Evolutionary conservation across 1,140 invertebrate genomes (phyloP).

Genomic region (Wasmannia auropunctata): DNA sequence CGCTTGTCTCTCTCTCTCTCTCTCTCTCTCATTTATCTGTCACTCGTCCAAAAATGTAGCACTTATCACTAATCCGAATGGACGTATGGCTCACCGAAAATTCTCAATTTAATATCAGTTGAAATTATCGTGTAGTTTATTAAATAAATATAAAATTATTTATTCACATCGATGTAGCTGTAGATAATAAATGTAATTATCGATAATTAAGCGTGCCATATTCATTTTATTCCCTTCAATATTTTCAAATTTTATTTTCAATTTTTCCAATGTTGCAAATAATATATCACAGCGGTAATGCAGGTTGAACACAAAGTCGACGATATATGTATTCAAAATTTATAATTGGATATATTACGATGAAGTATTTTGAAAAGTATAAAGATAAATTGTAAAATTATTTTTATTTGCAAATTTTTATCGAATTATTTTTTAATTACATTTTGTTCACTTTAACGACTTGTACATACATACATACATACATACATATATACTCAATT

Average conservation of each 20-base stretch:
- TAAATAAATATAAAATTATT: not conserved
- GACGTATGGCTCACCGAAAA: not conserved
- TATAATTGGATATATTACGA: not conserved
- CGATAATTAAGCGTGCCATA: not conserved
- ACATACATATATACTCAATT: not conserved
- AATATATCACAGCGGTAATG: not conserved
- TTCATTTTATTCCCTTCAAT: not conserved
- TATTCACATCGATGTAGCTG: not conserved
- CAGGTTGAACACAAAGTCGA: not conserved
- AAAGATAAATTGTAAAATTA: not conserved
- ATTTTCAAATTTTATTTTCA: not conserved
- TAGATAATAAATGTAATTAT: slow-evolving; percentile 9
- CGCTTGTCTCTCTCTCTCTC: not conserved
- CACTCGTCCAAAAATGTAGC: not conserved
- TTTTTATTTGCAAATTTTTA: not conserved
- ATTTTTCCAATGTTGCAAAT: not conserved
- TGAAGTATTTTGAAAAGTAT: not conserved
- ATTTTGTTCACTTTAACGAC: not conserved
- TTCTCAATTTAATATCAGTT: not conserved
- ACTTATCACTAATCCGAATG: not conserved
- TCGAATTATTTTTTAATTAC: not conserved
- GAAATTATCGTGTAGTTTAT: not conserved
- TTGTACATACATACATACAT: not conserved
- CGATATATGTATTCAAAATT: not conserved
- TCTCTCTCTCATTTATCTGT: not conserved